Evolutionary conservation across 2,888 invertebrate species (phyloP), one percentile per base, ranked within the genome.

Genomic region (Pegoplata infirma): DNA sequence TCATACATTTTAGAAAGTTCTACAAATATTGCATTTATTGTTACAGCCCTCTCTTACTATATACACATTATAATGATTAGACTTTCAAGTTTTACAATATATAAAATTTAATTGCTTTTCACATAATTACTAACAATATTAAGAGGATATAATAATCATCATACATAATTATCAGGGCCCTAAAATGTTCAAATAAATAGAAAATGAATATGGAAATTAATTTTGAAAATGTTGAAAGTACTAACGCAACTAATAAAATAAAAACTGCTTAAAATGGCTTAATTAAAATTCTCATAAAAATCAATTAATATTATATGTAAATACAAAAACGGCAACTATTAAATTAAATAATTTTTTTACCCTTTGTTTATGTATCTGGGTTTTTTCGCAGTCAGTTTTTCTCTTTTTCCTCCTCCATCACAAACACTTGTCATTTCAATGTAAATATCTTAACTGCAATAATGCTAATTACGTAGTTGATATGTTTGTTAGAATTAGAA

Each of bases 61-160:
- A 7, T 40, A 23, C 28, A 36, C 25, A 58, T 1, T 58, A 17
- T 47, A 69, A 53, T 58, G 69, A 67, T 72, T 55, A 66, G 71
- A 72, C 76, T 36, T 64, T 58, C 49, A 28, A 71, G 47, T 71
- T 72, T 71, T 71, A 76, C 71, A 72, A 61, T 66, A 47, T 69
- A 67, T 69, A 67, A 58, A 61, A 75, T 75, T 71, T 71, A 75
- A 79, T 79, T 66, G 55, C 36, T 69, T 74, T 74, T 66, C 71
- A 44, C 74, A 71, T 71, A 74, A 74, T 78, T 74, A 61, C 49
- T 44, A 28, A 40, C 58, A 36, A 74, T 61, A 74, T 55, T 74
- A 58, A 61, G 40, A 46, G 49, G 49, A 61, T 63, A 75, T 56
- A 63, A 63, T 75, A 49, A 68, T 55, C 56, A 49, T 61, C 21